Evolutionary conservation across 2,888 invertebrate genomes (phyloP).

Genomic region (Calliphora vomitoria): DNA sequence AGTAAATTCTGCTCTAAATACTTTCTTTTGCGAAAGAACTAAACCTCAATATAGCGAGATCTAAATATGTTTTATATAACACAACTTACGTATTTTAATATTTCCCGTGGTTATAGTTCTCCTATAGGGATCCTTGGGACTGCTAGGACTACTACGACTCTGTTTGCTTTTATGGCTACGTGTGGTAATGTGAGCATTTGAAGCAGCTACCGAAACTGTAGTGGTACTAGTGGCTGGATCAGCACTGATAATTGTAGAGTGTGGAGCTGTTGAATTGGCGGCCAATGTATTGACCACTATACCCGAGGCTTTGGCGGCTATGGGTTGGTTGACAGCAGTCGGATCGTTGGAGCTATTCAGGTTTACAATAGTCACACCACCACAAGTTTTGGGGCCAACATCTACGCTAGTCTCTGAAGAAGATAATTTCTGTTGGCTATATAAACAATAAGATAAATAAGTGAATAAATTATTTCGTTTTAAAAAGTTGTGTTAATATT

Average conservation of each 20-base stretch:
- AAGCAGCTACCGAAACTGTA: constrained; percentile 74
- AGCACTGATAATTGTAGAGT: constrained; percentile 75
- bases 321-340: constrained; percentile 69
- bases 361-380: constrained; percentile 92
- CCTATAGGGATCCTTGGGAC: constrained; percentile 78
- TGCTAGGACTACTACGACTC: constrained; percentile 79
- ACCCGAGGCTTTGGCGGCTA: constrained; percentile 71
- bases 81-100: constrained; percentile 79
- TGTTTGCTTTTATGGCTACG: constrained; percentile 77
- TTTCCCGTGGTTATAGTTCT: constrained; percentile 77
- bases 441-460: background rate
- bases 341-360: constrained; percentile 86
- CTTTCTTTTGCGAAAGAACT: too few relatives aligned
- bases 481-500: constrained; percentile 14
- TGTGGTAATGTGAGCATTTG: constrained; percentile 73
- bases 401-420: constrained; percentile 82
- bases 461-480: background rate
- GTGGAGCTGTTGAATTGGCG: constrained; percentile 64
- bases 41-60: too few relatives aligned
- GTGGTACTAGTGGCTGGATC: constrained; percentile 74
- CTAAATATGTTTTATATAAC: background rate
- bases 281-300: constrained; percentile 73
- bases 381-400: constrained; percentile 89
- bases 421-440: constrained; percentile 82
- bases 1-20: too few relatives aligned